phyloP scores from a whole-genome alignment of 1,140 invertebrate genomes.

The Brachionus angularis region DNA sequence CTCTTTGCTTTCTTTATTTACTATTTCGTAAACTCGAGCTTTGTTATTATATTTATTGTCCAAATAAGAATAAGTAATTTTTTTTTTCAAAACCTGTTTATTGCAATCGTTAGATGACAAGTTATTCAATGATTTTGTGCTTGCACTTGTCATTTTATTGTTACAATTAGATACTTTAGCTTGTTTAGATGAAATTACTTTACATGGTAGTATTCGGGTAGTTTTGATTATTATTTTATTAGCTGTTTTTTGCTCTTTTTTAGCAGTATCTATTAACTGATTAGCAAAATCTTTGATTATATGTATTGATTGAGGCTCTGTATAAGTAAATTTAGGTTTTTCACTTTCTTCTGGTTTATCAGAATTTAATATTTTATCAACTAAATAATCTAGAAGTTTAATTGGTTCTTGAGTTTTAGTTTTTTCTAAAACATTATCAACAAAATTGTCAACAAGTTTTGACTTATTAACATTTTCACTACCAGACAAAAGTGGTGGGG shows the following conservation, averaged over 20 bases:
- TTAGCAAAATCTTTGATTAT: background rate
- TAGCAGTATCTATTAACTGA: background rate
- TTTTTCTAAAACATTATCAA: no score
- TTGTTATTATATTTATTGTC: background rate
- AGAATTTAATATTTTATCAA: no score
- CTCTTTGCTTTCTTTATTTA: background rate
- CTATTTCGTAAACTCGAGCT: conserved; percentile 28
- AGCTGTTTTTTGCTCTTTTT: conserved; percentile 2
- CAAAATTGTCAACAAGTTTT: no score
- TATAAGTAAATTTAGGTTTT: no score
- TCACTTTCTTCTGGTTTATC: no score
- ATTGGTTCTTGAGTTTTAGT: no score
- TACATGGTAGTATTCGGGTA: background rate
- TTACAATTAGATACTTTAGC: conserved; percentile 21
- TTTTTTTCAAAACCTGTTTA: background rate
- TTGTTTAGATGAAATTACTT: conserved; percentile 15
- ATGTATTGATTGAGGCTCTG: background rate
- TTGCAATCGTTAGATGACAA: no score
- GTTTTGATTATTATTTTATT: conserved; percentile 43
- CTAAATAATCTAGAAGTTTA: no score
- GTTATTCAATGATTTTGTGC: no score
- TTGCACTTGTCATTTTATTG: background rate
- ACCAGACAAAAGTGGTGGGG: no score
- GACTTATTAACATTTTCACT: no score
- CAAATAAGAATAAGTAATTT: background rate